Evolutionary conservation across 1,140 invertebrate genomes (phyloP), one percentile per base, ranked within the genome.

Genomic region (Plodia interpunctella): DNA sequence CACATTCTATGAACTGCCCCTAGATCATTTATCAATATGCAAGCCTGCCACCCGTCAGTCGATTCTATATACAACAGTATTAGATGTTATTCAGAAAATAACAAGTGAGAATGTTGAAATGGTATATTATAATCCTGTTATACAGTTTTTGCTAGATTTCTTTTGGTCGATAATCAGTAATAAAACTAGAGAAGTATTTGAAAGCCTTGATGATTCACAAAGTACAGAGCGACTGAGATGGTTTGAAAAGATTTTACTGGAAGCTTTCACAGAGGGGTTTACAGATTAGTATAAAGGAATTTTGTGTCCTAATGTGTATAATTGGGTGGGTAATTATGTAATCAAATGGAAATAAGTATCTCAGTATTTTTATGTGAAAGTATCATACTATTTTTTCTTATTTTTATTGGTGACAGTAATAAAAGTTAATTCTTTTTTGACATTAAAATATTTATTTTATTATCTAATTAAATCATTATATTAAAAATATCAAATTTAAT

Each of bases 11-110:
- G 90, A 93, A 70, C 89, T 96, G 61, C 92, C 94, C 5, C 90
- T 93, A 35, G 92, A 96, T 88, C 95, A 97, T 88, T 87, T 96
- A 54, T 92, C 92, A 15, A 95, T 96, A 72, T 97, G 96, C 78
- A 97, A 97, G 79, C 95, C 95, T 54, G 90, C 91, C 6, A 94
- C 91, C 57, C 92, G 92, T 91, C 86, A 88, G 35, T 87, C 84
- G 32, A 73, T 88, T 65, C 66, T 88, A n/a, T 88, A 88, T 56
- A 88, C 81, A 51, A 78, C 79, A 61, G 80, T 88, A 53, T 72
- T 86, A 72, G 80, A 88, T 66, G 71, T 83, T 1, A 63, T 88
- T 35, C 65, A 75, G 57, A 69, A 74, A 61, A 70, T 68, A 0
- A 76, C 78, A 54, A 10, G 38, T 30, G 72, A 74, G 58, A 65